Percentiles rank a stretch among this genome's conserved stretches.
These are phyloP conservation scores for Bombus confusus DNA, from an alignment of 1,140 invertebrate species.

Conservation along the genomic window DNA sequence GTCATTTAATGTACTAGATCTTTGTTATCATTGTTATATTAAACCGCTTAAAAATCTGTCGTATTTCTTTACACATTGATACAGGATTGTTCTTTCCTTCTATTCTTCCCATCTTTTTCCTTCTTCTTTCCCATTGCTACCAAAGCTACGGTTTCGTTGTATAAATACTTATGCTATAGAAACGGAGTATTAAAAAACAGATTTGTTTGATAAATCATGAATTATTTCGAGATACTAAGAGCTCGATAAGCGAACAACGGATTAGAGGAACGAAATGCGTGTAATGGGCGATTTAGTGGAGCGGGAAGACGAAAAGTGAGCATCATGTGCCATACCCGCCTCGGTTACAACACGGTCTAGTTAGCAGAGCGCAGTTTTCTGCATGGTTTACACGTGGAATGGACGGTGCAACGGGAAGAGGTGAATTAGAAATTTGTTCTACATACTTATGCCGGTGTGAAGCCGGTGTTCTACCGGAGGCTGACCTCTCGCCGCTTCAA, in stretches of 20 bases:
- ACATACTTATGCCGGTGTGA: slow-evolving; percentile 61
- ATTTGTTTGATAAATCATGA: not conserved
- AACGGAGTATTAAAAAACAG: too few relatives aligned
- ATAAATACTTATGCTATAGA: too few relatives aligned
- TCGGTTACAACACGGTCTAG: slow-evolving; percentile 56
- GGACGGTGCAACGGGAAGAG: slow-evolving; percentile 56
- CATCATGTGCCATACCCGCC: slow-evolving; percentile 38
- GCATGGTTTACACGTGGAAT: slow-evolving; percentile 62
- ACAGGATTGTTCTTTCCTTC: too few relatives aligned
- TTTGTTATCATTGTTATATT: too few relatives aligned
- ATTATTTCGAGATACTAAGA: not conserved
- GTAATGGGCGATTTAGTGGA: slow-evolving; percentile 38
- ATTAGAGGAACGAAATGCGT: not conserved
- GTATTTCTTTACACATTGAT: too few relatives aligned
- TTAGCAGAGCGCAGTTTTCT: slow-evolving; percentile 59
- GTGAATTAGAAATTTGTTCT: slow-evolving; percentile 64
- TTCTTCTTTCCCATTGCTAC: too few relatives aligned
- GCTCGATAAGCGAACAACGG: not conserved
- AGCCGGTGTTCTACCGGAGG: slow-evolving; percentile 15
- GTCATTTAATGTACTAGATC: too few relatives aligned
- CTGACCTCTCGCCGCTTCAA: slow-evolving; percentile 25
- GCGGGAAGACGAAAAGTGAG: slow-evolving; percentile 45
- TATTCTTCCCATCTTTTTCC: too few relatives aligned
- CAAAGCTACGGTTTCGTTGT: too few relatives aligned
- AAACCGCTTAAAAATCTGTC: too few relatives aligned